A percentile compares a stretch with the other conserved stretches of the same genome.
These are phyloP conservation scores for Mesocentrotus franciscanus DNA, from an alignment of 53 echinoderm and acorn worm species.

Conservation along the genomic window DNA sequence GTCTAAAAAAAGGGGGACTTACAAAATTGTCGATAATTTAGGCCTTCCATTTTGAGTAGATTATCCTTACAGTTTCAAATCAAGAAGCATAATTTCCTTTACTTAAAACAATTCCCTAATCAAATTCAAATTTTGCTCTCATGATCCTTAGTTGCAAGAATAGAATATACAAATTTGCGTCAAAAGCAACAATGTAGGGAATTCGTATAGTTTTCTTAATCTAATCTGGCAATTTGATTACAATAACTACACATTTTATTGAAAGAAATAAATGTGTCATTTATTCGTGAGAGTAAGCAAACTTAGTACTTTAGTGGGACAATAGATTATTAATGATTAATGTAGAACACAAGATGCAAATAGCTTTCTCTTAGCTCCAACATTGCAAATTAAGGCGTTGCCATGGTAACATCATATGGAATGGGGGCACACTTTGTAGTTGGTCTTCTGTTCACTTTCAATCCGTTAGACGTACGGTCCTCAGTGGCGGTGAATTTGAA, in stretches of 20 bases:
- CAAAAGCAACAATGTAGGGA: background rate
- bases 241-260: background rate
- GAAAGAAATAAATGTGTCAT: background rate
- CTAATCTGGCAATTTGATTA: background rate
- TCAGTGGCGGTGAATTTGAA: constrained; percentile 43
- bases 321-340: background rate
- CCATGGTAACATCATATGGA: background rate
- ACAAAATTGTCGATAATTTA: background rate
- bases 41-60: background rate
- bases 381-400: background rate
- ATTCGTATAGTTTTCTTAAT: background rate
- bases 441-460: background rate
- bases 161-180: background rate
- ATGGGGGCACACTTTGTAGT: constrained; percentile 7
- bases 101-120: background rate
- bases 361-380: background rate
- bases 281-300: background rate
- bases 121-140: background rate
- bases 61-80: background rate
- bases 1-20: background rate
- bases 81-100: background rate
- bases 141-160: background rate
- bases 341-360: background rate
- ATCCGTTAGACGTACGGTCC: constrained; percentile 36
- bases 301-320: background rate